phyloP scores from a whole-genome alignment of 2,113 vertebrate species.

The Gambusia holbrooki region DNA sequence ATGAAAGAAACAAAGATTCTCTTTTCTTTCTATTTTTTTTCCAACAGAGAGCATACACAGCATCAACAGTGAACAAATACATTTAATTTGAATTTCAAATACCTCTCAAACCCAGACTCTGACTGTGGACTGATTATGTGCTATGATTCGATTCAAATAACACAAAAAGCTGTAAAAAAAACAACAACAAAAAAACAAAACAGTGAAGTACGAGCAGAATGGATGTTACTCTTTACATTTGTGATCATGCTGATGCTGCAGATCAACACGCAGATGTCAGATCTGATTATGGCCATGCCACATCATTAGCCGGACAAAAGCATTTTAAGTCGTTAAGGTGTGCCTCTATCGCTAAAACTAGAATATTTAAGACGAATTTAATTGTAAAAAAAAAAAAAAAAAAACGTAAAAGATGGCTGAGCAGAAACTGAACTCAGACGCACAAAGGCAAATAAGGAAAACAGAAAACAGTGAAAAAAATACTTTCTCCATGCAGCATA shows the following conservation, averaged over 20 bases:
- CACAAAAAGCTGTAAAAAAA: constrained; percentile 22
- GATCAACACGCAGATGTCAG: constrained; percentile 20
- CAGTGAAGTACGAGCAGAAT: constrained; percentile 16
- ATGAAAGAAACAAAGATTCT: too few species aligned
- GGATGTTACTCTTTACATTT: constrained; percentile 16
- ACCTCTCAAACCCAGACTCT: neutral
- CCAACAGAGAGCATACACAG: too few species aligned
- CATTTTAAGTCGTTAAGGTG: neutral
- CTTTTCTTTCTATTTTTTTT: too few species aligned
- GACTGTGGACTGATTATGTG: neutral
- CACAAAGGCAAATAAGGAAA: too few species aligned
- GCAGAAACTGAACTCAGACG: too few species aligned
- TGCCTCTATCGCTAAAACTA: too few species aligned
- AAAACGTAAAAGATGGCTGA: too few species aligned
- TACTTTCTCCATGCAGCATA: too few species aligned
- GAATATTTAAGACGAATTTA: too few species aligned
- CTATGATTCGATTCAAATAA: constrained; percentile 17
- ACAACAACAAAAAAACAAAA: neutral
- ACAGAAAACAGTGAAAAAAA: too few species aligned
- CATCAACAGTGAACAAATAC: constrained; percentile 10
- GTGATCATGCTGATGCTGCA: constrained; percentile 6
- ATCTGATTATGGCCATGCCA: neutral
- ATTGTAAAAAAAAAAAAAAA: too few species aligned
- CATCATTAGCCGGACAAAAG: neutral
- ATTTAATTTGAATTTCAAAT: constrained; percentile 44